These are phyloP conservation scores for Lottia scabra DNA, from an alignment of 2,888 invertebrate species.

Conservation along the genomic window DNA sequence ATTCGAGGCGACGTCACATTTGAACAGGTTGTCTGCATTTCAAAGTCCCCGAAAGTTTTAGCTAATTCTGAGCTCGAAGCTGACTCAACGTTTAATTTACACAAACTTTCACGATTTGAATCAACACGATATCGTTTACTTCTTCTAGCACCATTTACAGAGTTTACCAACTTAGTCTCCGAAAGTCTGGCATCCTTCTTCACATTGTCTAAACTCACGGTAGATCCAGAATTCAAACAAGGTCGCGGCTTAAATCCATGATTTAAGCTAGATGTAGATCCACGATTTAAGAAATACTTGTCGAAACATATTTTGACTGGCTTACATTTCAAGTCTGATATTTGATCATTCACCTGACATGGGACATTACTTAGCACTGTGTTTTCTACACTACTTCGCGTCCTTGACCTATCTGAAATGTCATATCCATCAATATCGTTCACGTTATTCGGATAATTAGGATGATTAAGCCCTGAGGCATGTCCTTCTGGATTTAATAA, in stretches of 20 bases:
- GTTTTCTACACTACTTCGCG: background rate
- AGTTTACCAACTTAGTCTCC: background rate
- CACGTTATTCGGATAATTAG: background rate
- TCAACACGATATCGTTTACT: background rate
- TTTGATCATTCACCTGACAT: background rate
- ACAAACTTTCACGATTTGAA: background rate
- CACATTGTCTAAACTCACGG: background rate
- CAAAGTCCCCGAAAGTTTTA: too few relatives aligned
- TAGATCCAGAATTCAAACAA: background rate
- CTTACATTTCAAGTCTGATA: background rate
- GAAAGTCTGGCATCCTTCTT: background rate
- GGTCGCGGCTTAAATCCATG: background rate
- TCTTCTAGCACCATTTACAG: background rate
- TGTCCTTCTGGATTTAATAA: background rate
- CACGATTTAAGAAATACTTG: background rate
- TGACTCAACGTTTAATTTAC: background rate
- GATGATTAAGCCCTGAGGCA: background rate
- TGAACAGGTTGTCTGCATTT: background rate
- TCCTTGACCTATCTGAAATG: background rate
- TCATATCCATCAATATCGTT: background rate
- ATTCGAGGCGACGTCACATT: background rate
- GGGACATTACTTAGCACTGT: background rate
- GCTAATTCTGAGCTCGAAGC: background rate
- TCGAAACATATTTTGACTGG: background rate
- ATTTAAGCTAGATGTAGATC: background rate